phyloP scores from a whole-genome alignment of 2,113 vertebrate species.

The Mirounga angustirostris region DNA sequence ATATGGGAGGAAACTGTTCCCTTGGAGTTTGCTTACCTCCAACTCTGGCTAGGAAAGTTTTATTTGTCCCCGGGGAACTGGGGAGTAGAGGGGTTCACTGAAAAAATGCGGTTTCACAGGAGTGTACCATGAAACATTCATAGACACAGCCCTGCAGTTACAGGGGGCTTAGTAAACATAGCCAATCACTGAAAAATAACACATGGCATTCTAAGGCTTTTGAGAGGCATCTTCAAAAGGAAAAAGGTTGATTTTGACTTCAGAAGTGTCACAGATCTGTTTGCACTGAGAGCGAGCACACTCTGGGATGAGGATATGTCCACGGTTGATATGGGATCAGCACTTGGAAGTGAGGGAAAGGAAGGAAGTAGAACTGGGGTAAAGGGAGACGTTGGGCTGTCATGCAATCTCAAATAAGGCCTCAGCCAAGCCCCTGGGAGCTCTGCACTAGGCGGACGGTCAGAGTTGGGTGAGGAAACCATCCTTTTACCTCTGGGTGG shows the following conservation, averaged over 20 bases:
- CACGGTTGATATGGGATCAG: neutral
- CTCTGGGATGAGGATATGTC: neutral
- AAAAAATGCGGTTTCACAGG: slow-evolving; percentile 71
- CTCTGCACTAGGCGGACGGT: neutral
- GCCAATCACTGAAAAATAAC: slow-evolving; percentile 24
- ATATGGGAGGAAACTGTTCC: slow-evolving; percentile 81
- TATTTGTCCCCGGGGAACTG: slow-evolving; percentile 65
- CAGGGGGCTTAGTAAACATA: slow-evolving; percentile 61
- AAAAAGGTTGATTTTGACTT: slow-evolving; percentile 43
- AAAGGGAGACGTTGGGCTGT: neutral
- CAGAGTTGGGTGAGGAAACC: neutral
- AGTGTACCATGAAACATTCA: slow-evolving; percentile 78
- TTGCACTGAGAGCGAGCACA: neutral
- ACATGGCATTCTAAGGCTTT: neutral
- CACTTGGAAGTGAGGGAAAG: neutral
- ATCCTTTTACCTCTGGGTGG: neutral
- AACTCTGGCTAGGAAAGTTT: slow-evolving; percentile 76
- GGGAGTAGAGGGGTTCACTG: slow-evolving; percentile 68
- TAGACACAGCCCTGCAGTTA: slow-evolving; percentile 59
- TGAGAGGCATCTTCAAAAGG: slow-evolving; percentile 56
- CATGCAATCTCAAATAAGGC: neutral
- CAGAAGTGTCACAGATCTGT: neutral
- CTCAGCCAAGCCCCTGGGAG: neutral
- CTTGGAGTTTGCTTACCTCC: slow-evolving; percentile 82
- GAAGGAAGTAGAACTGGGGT: neutral